Evolutionary conservation across 2,113 vertebrate genomes (phyloP), one percentile per base, ranked within the genome.

Genomic region (Melospiza melodia): DNA sequence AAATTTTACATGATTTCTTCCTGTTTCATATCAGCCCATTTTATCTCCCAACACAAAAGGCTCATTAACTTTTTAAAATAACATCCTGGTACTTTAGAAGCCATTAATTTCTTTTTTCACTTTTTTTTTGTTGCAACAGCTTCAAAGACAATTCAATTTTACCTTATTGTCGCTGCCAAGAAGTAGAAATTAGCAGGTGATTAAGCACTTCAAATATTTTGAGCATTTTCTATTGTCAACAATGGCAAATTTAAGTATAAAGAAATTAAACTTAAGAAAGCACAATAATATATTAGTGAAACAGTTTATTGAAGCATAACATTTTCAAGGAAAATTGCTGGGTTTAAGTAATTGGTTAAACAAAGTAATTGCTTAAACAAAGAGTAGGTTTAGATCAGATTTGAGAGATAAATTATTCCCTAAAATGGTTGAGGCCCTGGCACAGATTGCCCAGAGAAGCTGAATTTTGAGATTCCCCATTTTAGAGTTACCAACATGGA

Each of bases 51-150:
- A 9, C 43, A 71, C 62, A 87, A 94, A 96, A 96, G 37, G 35
- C 52, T 97, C 92, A 82, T 95, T 96, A 96, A 90, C 48, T 85
- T 83, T 15, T 15, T 52, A 84, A 85, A 97, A 94, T 79, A 94
- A 57, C 77, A 87, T 92, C 80, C 81, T 31, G 30, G 66, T 75
- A 74, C 68, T 87, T 93, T 24, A 84, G 78, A 95, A 94, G 82
- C 75, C 7, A 75, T 91, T 93, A 33, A 8, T 6, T 4, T 6
- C 2, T 21, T 49, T 49, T 43, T 8, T 2, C 13, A 22, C 12
- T 69, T 80, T 66, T 39, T 39, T 84, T 81, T 95, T 62, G 92
- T 87, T 76, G 63, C 35, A 87, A 48, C 27, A 72, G 39, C 89
- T 88, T 96, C 86, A 95, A 94, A 90, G 72, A 84, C 68, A 90